Evolutionary conservation across 1,140 invertebrate species (phyloP), one percentile per base, ranked within the genome.

Genomic region (Lasaia peninsularis): DNA sequence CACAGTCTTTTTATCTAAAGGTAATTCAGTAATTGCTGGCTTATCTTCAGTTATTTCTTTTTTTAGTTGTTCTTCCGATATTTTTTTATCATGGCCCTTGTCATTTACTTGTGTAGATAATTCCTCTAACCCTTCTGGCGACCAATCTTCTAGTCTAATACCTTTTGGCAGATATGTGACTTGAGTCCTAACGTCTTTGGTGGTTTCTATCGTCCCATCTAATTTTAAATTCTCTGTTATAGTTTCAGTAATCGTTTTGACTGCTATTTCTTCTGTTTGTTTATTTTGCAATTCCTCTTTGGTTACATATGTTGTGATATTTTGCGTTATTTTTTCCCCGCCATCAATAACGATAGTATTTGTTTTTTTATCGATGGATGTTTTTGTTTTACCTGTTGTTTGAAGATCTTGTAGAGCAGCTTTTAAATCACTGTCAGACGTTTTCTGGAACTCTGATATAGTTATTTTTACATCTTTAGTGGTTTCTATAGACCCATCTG

Each of bases 381-480:
- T 77, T 71, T 88, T 89, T 14, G 79, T 59, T 76, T 88, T 88
- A 21, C 89, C 89, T 7, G 89, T 89, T 0, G 80, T 50, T 28
- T 62, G 69, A 14, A 89, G 67, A 33, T 80, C 78, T 66, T 75
- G 67, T 49, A 90, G 63, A 16, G 87, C 81, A 21, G 84, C 81
- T 65, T 88, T 79, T 55, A 90, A 69, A 60, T 88, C 77, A 78
- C 73, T 85, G 53, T 86, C 78, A 18, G 86, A 88, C 28, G 85
- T 88, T 62, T 85, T 88, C 67, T 90, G 89, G 60, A 76, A 87
- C 71, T 90, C 89, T 2, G 89, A 89, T 57, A 90, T 80, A 7
- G 89, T 90, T 35, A 90, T 89, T 75, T 90, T 90, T 9, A 90
- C 85, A 56, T 90, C 89, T 76, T 88, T 90, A 1, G 88, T 89